Conservation (phyloP, 1,140 invertebrate genomes). For the Apis dorsata region DNA sequence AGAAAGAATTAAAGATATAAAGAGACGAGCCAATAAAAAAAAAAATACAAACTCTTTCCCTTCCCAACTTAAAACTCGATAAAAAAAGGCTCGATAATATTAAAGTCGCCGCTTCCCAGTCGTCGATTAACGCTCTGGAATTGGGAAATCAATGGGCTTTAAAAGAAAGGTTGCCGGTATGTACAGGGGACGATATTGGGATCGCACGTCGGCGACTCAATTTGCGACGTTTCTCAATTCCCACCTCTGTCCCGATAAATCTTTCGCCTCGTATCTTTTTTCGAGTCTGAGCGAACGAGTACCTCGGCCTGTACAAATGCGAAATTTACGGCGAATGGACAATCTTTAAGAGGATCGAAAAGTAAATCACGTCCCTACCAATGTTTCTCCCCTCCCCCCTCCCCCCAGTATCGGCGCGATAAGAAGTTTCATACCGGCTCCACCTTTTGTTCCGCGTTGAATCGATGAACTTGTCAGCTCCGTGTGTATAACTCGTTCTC, state of each 20-base stretch:
- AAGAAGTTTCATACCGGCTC: conserved; percentile 30
- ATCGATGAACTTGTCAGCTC: conserved; percentile 34
- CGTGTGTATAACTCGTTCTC: conserved; percentile 31
- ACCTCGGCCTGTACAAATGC: conserved; percentile 4
- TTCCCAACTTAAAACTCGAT: too few species aligned
- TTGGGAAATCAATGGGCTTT: too few species aligned
- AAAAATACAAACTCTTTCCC: too few species aligned
- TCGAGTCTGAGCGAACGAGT: not conserved
- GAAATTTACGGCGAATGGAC: conserved; percentile 28
- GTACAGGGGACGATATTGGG: not conserved
- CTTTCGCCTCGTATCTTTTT: not conserved
- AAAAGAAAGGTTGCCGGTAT: not conserved
- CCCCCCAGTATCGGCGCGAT: conserved; percentile 16
- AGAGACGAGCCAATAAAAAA: too few species aligned
- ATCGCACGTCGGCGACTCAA: not conserved
- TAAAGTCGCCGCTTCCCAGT: too few species aligned
- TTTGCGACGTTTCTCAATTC: conserved; percentile 6
- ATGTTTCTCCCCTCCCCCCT: conserved; percentile 9
- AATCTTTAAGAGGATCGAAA: conserved; percentile 8
- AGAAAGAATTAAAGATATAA: too few species aligned
- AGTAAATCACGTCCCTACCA: conserved; percentile 32
- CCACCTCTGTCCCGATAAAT: conserved; percentile 20
- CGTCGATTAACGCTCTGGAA: too few species aligned
- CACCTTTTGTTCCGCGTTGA: conserved; percentile 20
- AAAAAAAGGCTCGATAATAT: too few species aligned